Evolutionary conservation across 2,797 vertebrate species (phyloP), one percentile per base, ranked within the genome.

Genomic region (Huso huso): DNA sequence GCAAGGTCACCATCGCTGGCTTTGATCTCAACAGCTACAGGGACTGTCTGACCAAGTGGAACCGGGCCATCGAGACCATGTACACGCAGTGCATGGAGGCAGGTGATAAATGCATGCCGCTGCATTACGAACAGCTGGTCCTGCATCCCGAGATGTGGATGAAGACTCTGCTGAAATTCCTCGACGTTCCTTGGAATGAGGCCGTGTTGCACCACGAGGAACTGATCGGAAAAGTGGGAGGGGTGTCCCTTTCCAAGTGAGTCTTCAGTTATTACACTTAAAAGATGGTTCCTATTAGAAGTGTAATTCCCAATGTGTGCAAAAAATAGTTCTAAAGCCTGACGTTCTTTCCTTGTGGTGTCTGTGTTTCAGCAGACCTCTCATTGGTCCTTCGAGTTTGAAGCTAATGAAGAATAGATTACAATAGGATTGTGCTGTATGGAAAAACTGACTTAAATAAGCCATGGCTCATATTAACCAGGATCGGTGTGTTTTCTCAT

Each of bases 31-130:
- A 90, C 81, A 99, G 96, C 86, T 99, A 98, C 73, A 84, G 96
- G 73, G 96, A 99, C 87, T 99, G 97, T 79, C 84, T 99, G 80
- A 96, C 90, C 79, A 99, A 99, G 82, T 99, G 97, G 95, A 99
- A 98, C 71, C 92, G 95, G 52, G 97, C 97, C 11, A 94, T 99
- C 73, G 97, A 99, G 75, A 98, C 93, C 10, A 99, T 98, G 95
- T 96, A 98, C 79, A 94, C 91, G 71, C 96, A 99, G 87, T 99
- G 96, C 78, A 78, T 96, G 86, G 95, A 97, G 70, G 95, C 91
- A 2, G 88, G 92, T 0, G 87, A 93, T 67, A 91, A 91, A 69
- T 98, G 96, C 68, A 90, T 97, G 77, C 83, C 96, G 48, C 82
- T 99, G 71, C 93, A 94, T 75, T 98, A 98, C 0, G 95, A 99